Base-by-base conservation (phyloP, 2,113 vertebrate genomes). In the Chlamydotis undulata region DNA sequence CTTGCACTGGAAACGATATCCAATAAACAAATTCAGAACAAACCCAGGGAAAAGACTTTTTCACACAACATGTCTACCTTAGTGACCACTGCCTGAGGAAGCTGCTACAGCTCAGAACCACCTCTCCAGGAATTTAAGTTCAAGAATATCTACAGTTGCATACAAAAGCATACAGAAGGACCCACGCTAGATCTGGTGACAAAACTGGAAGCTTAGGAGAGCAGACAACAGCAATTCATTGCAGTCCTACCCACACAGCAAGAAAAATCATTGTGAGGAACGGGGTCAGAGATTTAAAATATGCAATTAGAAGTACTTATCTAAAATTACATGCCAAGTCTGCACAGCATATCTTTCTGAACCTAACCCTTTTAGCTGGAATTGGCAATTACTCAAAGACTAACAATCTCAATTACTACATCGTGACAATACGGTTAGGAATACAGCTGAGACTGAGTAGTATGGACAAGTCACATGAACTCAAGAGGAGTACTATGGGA, bases 231-330 rank as follows among this genome's bases (percentile, higher is more conserved):
- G 47, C 87, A 67, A 82, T 69, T 87, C 84, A 64, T 16, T 50
- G 33, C 63, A 77, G 53, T 25, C 47, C 41, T 50, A 74, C 64
- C 71, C 68, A 26, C 19, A 85, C 19, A 85, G 88, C 22, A 80
- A 69, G 50, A 94, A 60, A 81, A 89, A 84, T 24, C 45, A 84
- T 37, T 83, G 39, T 55, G 50, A 96, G 73, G 89, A 92, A 68
- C 1, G 1, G 69, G 84, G 84, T 94, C 76, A 87, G 73, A 90
- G 65, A 89, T 76, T 59, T 87, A 26, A 95, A 93, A 75, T 59
- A 68, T 6, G 41, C 75, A 86, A 90, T 90, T 96, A 90, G 64
- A 82, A 50, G 50, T 23, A 95, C 49, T 94, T 84, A 93, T 14
- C 84, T 89, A 87, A 92, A 97, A 94, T 83, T 81, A 80, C 41